These are phyloP conservation scores for Conus betulinus DNA, from an alignment of 1,140 invertebrate species.

Conservation along the genomic window DNA sequence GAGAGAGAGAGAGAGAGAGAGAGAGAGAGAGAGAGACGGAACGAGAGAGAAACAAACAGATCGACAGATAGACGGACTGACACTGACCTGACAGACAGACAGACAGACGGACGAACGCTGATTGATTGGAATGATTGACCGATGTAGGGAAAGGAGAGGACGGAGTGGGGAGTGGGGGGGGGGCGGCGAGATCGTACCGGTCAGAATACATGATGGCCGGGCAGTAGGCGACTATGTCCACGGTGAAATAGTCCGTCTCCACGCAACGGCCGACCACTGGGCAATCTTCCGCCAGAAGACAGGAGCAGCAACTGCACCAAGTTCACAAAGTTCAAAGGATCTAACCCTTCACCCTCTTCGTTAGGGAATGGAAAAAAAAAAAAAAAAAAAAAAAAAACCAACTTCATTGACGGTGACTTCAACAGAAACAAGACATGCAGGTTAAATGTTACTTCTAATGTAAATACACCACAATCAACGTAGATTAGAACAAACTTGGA, in stretches of 20 bases:
- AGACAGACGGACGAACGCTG: neutral
- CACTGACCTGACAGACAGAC: neutral
- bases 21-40: too few relatives aligned
- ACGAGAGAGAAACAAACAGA: too few relatives aligned
- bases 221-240: constrained; percentile 2
- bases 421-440: too few relatives aligned
- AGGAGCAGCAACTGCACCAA: neutral
- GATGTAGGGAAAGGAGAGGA: neutral
- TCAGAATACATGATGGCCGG: constrained; percentile 10
- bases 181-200: neutral
- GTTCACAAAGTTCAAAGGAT: too few relatives aligned
- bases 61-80: neutral
- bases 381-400: too few relatives aligned
- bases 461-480: too few relatives aligned
- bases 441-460: too few relatives aligned
- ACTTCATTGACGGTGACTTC: too few relatives aligned
- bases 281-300: neutral
- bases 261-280: neutral
- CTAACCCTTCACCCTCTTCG: too few relatives aligned
- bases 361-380: too few relatives aligned
- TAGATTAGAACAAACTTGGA: too few relatives aligned
- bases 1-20: neutral
- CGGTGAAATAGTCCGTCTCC: neutral
- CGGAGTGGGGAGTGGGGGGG: too few relatives aligned
- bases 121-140: neutral